Evolutionary conservation across 2,113 vertebrate genomes (phyloP).

Genomic region (Epinephelus fuscoguttatus): DNA sequence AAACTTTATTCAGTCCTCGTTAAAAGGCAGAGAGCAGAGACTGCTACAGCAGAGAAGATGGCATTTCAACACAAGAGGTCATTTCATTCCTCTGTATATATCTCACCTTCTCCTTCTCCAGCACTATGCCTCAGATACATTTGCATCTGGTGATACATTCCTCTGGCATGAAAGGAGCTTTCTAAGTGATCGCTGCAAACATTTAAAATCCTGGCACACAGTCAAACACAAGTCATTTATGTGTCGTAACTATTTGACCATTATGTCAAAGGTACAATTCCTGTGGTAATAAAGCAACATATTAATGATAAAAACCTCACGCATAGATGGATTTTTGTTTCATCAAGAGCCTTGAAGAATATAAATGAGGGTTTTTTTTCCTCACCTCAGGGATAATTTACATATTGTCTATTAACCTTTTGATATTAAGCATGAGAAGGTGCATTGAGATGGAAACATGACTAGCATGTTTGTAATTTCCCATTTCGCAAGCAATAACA

Average conservation of each 20-base stretch:
- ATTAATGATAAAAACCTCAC: slow-evolving; percentile 18
- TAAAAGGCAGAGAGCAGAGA: slow-evolving; percentile 20
- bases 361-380: slow-evolving; percentile 54
- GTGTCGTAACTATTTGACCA: not conserved
- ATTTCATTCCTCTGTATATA: slow-evolving; percentile 13
- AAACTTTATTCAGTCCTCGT: slow-evolving; percentile 21
- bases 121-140: not conserved
- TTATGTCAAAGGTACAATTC: not conserved
- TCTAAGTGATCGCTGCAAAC: not conserved
- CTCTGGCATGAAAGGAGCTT: not conserved
- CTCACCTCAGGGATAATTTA: slow-evolving; percentile 61
- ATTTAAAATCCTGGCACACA: not conserved
- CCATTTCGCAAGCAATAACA: slow-evolving; percentile 66
- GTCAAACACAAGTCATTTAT: not conserved
- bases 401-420: slow-evolving; percentile 81
- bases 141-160: not conserved
- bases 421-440: slow-evolving; percentile 66
- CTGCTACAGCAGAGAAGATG: slow-evolving; percentile 9
- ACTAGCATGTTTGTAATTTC: slow-evolving; percentile 70
- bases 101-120: not conserved
- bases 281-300: slow-evolving; percentile 2
- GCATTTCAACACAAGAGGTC: slow-evolving; percentile 13
- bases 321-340: slow-evolving; percentile 46
- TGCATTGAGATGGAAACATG: slow-evolving; percentile 53
- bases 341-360: slow-evolving; percentile 51